Evolutionary conservation across 2,888 invertebrate genomes (phyloP).

Genomic region (Eurytoma adleriae): DNA sequence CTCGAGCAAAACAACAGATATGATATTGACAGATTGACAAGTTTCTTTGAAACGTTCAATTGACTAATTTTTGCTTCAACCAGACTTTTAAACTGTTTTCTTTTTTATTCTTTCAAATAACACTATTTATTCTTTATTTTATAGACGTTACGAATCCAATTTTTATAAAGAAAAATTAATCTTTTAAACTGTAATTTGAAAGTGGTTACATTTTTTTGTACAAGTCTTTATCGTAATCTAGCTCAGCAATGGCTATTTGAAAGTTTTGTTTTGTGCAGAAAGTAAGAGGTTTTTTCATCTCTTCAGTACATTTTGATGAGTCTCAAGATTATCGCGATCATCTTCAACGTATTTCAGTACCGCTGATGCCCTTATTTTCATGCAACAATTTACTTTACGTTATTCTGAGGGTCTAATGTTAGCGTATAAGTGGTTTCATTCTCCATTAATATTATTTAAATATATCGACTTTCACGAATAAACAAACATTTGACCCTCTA

Average conservation of each 20-base stretch:
- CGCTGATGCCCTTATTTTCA: conserved; percentile 34
- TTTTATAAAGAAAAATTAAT: neutral
- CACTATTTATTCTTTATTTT: too few species aligned
- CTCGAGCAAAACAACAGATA: conserved; percentile 22
- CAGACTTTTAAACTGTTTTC: neutral
- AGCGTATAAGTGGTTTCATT: neutral
- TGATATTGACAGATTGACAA: conserved; percentile 26
- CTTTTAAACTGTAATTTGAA: neutral
- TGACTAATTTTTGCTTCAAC: neutral
- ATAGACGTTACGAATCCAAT: neutral
- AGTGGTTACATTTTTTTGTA: conserved; percentile 13
- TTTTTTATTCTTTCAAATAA: neutral
- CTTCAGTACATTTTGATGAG: conserved; percentile 27
- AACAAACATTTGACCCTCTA: conserved; percentile 34
- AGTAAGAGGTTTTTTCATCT: conserved; percentile 64
- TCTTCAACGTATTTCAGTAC: conserved; percentile 45
- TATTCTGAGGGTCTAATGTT: conserved; percentile 17
- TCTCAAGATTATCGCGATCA: conserved; percentile 19
- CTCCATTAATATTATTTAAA: neutral
- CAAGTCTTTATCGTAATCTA: conserved; percentile 35
- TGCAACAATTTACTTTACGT: conserved; percentile 6
- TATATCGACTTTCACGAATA: conserved; percentile 2
- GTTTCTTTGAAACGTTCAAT: conserved; percentile 1
- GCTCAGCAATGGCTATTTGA: conserved; percentile 60
- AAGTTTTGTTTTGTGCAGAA: conserved; percentile 75